A percentile compares a stretch with the other conserved stretches of the same genome.
Evolutionary conservation across 2,113 vertebrate genomes (phyloP).

Genomic region (Camelus dromedarius): DNA sequence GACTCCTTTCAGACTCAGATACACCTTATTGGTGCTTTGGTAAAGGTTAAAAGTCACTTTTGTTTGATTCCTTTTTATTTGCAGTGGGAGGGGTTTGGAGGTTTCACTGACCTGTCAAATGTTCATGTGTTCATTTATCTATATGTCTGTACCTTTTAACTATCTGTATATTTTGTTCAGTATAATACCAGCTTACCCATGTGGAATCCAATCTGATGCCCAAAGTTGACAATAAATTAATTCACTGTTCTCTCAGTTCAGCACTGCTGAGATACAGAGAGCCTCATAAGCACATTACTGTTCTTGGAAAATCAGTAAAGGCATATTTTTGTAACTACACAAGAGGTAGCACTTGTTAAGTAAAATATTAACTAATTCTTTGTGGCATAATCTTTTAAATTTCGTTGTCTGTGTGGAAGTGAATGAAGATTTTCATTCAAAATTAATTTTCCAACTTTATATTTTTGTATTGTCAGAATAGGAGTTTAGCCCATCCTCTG

Average conservation of each 20-base stretch:
- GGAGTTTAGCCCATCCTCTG: background rate
- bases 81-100: background rate
- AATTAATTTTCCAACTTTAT: constrained; percentile 13
- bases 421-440: constrained; percentile 6
- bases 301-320: background rate
- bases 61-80: constrained; percentile 36
- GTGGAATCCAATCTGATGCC: background rate
- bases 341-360: background rate
- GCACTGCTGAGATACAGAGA: background rate
- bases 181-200: background rate
- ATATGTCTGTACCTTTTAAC: background rate
- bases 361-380: background rate
- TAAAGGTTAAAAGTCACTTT: constrained; percentile 31
- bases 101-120: background rate
- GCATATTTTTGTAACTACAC: background rate
- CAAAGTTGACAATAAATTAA: background rate
- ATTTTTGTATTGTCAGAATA: background rate
- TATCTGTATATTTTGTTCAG: background rate
- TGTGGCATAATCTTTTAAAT: background rate
- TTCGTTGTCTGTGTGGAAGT: constrained; percentile 39
- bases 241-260: background rate
- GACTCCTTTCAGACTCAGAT: background rate
- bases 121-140: background rate
- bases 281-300: background rate
- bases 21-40: background rate